Base-by-base conservation (phyloP, 2,797 vertebrate species). In the Bryconaethiops microstoma region DNA sequence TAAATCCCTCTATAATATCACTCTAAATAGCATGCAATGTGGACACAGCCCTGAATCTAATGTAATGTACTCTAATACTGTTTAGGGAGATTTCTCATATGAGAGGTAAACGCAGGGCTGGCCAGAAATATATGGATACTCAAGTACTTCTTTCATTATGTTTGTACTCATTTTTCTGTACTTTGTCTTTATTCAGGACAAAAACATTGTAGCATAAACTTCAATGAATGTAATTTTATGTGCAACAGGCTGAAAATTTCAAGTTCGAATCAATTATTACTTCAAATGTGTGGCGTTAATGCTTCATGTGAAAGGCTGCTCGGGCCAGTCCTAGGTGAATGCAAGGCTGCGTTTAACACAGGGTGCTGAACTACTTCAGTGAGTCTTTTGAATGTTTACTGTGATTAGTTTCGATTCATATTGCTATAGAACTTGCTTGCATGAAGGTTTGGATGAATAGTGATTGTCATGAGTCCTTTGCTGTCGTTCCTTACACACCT, bases 1-100 rank as follows among this genome's bases (percentile, higher is more conserved):
- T 42, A 60, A 42, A 60, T 42, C 17, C 72, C n/a, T n/a, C 72
- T 73, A 55, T 39, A 29, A 57, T 40, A 57, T 29, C 45, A 71
- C 50, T 39, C 17, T 65, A 19, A 59, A 74, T 4, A 42, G 54
- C 55, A 60, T 74, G 72, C 54, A 74, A 60, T 23, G 45, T 45
- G n/a, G 25, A 29, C 0, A 16, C 9, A 21, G 21, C 23, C 7
- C 50, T 71, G 48, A 71, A 35, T 55, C 19, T 14, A 45, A 57
- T 6, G 25, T 19, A 42, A 60, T 23, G 12, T 42, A 23, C 17
- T 60, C 3, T 23, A 40, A 60, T 17, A 42, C 55, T 60, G 55
- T 21, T 52, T 52, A 52, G 10, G 13, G 16, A 13, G 13, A 52
- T 52, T 4, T 13, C 10, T 12, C 48, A 52, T 52, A 52, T 52